A percentile compares a stretch with the other conserved stretches of the same genome.
Conservation (phyloP, 2,113 vertebrate species). For the Scartelaos histophorus region DNA sequence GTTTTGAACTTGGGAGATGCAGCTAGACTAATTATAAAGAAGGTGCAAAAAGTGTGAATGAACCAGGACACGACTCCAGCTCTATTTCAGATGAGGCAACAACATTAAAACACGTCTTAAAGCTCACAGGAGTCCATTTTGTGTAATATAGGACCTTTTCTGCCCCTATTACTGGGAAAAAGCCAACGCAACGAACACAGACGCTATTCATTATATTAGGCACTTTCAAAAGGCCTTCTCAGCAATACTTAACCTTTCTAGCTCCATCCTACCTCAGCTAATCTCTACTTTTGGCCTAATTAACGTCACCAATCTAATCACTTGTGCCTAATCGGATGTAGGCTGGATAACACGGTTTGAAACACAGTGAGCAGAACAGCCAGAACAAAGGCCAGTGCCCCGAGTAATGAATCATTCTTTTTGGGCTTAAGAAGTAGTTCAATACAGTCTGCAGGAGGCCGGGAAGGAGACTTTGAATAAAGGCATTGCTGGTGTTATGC, state of each 20-base stretch:
- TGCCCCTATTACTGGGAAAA: conserved; percentile 11
- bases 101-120: too few relatives aligned
- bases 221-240: conserved; percentile 35
- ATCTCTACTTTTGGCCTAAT: conserved; percentile 49
- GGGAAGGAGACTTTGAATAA: conserved; percentile 9
- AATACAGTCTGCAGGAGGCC: conserved; percentile 22
- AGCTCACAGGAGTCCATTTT: too few relatives aligned
- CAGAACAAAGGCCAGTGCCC: conserved; percentile 24
- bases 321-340: conserved; percentile 55
- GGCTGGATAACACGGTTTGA: conserved; percentile 47
- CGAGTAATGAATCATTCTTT: conserved; percentile 46
- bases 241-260: conserved; percentile 61
- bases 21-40: too few relatives aligned
- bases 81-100: too few relatives aligned
- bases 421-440: conserved; percentile 22
- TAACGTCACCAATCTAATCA: conserved; percentile 53
- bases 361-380: conserved; percentile 20
- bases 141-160: conserved; percentile 3
- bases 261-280: conserved; percentile 44
- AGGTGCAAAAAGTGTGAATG: too few relatives aligned
- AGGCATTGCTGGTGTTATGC: background rate
- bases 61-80: too few relatives aligned
- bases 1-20: too few relatives aligned
- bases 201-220: conserved; percentile 38
- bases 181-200: conserved; percentile 2